These are phyloP conservation scores for Andrena trimmerana DNA, from an alignment of 2,888 invertebrate species.

Conservation along the genomic window DNA sequence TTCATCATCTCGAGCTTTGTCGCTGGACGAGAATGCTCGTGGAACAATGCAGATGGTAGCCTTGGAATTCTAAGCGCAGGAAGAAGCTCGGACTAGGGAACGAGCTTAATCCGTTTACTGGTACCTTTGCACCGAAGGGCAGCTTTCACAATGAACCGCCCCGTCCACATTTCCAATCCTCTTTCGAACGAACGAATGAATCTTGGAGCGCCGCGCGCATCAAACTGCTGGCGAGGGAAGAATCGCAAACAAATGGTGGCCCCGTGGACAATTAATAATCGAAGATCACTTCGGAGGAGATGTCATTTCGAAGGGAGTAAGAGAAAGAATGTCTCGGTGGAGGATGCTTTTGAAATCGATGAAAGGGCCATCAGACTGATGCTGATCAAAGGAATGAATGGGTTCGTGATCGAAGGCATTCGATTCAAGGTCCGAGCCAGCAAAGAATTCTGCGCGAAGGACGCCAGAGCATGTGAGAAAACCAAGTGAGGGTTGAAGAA, in stretches of 20 bases:
- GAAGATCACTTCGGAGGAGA: constrained; percentile 28
- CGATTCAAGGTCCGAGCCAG: constrained; percentile 28
- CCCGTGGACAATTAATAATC: constrained; percentile 37
- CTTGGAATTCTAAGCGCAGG: background rate
- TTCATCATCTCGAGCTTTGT: background rate
- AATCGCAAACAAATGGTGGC: constrained; percentile 18
- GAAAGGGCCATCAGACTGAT: constrained; percentile 15
- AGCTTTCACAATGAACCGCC: background rate
- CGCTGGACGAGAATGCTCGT: background rate
- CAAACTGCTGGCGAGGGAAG: background rate
- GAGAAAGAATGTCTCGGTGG: constrained; percentile 19
- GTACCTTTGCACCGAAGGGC: background rate
- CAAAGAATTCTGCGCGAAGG: constrained; percentile 31
- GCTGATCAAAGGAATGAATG: constrained; percentile 53
- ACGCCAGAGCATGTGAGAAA: constrained; percentile 38
- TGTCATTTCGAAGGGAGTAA: constrained; percentile 11
- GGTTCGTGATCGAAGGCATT: constrained; percentile 40
- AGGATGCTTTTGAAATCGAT: constrained; percentile 34
- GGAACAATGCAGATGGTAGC: constrained; percentile 15
- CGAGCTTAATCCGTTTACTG: background rate
- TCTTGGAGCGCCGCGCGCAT: background rate
- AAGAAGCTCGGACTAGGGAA: background rate
- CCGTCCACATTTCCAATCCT: constrained; percentile 10
- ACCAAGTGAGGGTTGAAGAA: constrained; percentile 27
- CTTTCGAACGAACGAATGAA: constrained; percentile 9